Conservation (phyloP, 2,888 invertebrate genomes). For the Pristionchus japonicus region DNA sequence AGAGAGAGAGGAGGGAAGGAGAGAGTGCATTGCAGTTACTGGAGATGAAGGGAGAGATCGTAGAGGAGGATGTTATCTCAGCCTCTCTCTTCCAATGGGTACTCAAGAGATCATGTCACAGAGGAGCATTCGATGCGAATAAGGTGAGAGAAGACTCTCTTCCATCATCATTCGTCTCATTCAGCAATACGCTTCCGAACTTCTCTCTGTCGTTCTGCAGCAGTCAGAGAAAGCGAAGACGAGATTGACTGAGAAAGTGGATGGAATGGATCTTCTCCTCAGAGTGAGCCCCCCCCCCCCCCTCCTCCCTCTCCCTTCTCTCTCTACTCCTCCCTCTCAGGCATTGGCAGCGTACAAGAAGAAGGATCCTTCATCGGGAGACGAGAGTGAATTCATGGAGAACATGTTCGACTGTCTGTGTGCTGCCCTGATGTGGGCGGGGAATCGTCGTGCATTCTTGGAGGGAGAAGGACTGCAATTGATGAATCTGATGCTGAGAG, state of each 20-base stretch:
- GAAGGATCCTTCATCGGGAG: conserved; percentile 78
- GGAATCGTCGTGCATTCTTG: conserved; percentile 90
- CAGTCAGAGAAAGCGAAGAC: conserved; percentile 82
- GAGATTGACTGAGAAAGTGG: conserved; percentile 78
- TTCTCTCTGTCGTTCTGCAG: conserved; percentile 93
- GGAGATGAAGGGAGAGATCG: conserved; percentile 29
- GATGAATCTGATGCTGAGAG: conserved; percentile 98
- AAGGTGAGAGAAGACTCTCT: conserved; percentile 50
- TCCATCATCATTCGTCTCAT: background rate
- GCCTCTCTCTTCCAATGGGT: conserved; percentile 87
- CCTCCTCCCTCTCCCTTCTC: background rate
- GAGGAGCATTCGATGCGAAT: conserved; percentile 68
- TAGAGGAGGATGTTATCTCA: conserved; percentile 78
- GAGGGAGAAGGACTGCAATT: conserved; percentile 97
- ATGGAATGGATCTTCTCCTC: conserved; percentile 94
- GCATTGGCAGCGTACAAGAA: conserved; percentile 73
- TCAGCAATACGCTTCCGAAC: conserved; percentile 88
- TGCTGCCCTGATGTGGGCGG: conserved; percentile 89
- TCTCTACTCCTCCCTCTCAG: conserved; percentile 52
- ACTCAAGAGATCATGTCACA: conserved; percentile 84
- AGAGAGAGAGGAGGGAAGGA: background rate
- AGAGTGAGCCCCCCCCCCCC: conserved; percentile 83
- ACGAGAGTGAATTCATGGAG: conserved; percentile 98
- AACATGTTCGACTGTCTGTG: conserved; percentile 96
- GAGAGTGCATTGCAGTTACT: conserved; percentile 15